Evolutionary conservation across 2,797 vertebrate genomes (phyloP).

Genomic region (Corythornis leucogaster): DNA sequence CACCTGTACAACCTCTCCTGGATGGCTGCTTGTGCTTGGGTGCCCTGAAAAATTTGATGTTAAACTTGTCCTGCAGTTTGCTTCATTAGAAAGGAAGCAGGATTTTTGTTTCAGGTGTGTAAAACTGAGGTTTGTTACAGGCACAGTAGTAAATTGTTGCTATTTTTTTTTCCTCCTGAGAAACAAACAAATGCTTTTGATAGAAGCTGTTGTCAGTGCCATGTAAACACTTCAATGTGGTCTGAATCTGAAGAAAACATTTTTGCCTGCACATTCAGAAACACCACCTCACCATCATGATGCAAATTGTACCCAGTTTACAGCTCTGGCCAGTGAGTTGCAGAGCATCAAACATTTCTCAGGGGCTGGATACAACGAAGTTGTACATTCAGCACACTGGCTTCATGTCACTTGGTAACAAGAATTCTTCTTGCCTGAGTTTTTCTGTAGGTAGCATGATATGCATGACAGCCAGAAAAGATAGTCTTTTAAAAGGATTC

Average conservation of each 20-base stretch:
- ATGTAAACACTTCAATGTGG: neutral
- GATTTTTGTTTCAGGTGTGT: neutral
- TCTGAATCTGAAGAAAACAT: neutral
- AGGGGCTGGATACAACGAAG: constrained; percentile 19
- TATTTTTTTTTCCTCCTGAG: neutral
- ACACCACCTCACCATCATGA: neutral
- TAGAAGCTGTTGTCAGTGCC: neutral
- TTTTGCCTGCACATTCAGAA: neutral
- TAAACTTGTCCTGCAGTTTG: neutral
- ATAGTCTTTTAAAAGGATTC: neutral
- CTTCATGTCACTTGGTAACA: neutral
- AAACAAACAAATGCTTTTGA: neutral
- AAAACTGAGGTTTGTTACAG: neutral
- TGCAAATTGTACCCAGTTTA: constrained; percentile 1
- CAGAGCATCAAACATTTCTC: constrained; percentile 17
- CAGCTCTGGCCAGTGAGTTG: constrained; percentile 2
- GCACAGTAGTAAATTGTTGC: neutral
- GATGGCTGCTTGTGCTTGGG: neutral
- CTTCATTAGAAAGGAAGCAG: neutral
- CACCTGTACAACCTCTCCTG: neutral
- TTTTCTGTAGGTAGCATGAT: neutral
- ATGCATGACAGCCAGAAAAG: neutral
- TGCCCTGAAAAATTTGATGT: neutral
- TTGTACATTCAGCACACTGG: neutral
- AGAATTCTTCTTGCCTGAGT: neutral